phyloP scores from a whole-genome alignment of 92 coral and sea anemone genomes.

The Siderastrea siderea region DNA sequence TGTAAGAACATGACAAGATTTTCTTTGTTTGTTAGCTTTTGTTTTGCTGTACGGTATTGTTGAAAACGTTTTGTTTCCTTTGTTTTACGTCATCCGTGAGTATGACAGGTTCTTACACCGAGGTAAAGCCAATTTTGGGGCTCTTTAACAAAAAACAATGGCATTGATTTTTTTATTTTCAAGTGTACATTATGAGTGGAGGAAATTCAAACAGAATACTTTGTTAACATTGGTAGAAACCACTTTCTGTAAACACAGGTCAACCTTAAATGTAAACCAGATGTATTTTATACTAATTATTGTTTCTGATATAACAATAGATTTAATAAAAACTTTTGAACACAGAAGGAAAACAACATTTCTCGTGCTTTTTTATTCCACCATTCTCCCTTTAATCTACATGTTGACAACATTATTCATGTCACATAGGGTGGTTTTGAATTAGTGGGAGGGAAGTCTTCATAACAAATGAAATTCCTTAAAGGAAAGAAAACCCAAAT shows the following conservation, averaged over 20 bases:
- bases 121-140: too few relatives aligned
- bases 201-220: neutral
- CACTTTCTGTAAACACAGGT: neutral
- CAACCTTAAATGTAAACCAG: neutral
- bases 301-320: neutral
- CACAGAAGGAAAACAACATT: neutral
- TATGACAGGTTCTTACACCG: too few relatives aligned
- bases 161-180: neutral
- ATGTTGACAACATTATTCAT: neutral
- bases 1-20: too few relatives aligned
- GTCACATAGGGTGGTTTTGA: neutral
- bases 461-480: too few relatives aligned
- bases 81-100: too few relatives aligned
- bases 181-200: neutral
- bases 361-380: slow-evolving; percentile 8
- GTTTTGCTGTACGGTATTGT: too few relatives aligned
- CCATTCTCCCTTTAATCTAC: slow-evolving; percentile 22
- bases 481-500: too few relatives aligned
- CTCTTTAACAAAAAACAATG: too few relatives aligned
- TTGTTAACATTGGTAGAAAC: slow-evolving; percentile 2
- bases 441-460: neutral
- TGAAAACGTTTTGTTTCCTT: too few relatives aligned
- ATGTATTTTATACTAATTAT: neutral
- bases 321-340: neutral
- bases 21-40: too few relatives aligned